phyloP scores from a whole-genome alignment of 35 echinoderm and acorn worm species.

The Diadema setosum region DNA sequence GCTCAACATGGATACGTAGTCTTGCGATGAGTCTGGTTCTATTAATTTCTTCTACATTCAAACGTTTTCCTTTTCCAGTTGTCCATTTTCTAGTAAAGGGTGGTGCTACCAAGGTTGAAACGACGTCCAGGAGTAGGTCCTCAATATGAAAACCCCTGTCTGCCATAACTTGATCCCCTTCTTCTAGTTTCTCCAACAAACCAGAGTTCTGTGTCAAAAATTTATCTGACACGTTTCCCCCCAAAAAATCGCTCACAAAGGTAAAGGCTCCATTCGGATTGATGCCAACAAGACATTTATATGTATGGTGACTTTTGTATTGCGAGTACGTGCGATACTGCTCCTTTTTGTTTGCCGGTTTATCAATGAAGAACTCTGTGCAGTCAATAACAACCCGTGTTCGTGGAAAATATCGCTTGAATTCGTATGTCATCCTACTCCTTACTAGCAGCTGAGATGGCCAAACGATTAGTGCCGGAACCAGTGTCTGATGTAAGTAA shows the following conservation, averaged over 20 bases:
- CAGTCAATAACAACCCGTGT: slow-evolving; percentile 48
- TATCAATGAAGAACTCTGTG: slow-evolving; percentile 44
- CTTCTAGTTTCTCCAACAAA: slow-evolving; percentile 18
- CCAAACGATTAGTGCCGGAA: slow-evolving; percentile 36
- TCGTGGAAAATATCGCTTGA: slow-evolving; percentile 11
- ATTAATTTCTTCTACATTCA: slow-evolving; percentile 26
- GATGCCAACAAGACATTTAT: slow-evolving; percentile 35
- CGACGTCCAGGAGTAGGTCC: neutral
- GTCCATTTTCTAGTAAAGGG: slow-evolving; percentile 38
- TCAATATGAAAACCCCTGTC: slow-evolving; percentile 45
- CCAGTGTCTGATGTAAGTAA: slow-evolving; percentile 35
- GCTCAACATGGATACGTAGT: slow-evolving; percentile 16
- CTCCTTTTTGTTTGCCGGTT: slow-evolving; percentile 20
- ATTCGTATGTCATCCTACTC: slow-evolving; percentile 5
- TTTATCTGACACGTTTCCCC: slow-evolving; percentile 46
- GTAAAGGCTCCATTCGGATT: slow-evolving; percentile 30
- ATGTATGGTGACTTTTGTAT: slow-evolving; percentile 57
- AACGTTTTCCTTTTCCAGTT: slow-evolving; percentile 35
- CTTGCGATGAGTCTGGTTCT: slow-evolving; percentile 13
- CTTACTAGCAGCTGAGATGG: slow-evolving; percentile 26
- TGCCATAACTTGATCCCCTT: slow-evolving; percentile 45
- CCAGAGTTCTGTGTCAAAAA: slow-evolving; percentile 19
- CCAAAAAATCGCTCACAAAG: slow-evolving; percentile 15
- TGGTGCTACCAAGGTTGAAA: slow-evolving; percentile 13
- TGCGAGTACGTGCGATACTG: slow-evolving; percentile 42